A percentile compares a stretch with the other conserved stretches of the same genome.
These are phyloP conservation scores for Encarsia formosa DNA, from an alignment of 2,888 invertebrate genomes.

Conservation along the genomic window DNA sequence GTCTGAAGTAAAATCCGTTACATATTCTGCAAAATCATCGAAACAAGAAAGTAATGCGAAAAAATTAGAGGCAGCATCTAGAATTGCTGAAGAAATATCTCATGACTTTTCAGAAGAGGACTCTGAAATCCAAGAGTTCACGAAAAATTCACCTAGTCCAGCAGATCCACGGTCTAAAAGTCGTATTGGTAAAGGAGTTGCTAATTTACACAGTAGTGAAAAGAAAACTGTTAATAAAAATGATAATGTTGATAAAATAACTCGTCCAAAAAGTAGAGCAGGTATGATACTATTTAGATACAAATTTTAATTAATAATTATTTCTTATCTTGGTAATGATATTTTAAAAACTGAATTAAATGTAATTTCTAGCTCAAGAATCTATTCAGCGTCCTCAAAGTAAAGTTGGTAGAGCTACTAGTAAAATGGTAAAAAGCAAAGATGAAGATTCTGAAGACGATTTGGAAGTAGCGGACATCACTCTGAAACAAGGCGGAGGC, in stretches of 20 bases:
- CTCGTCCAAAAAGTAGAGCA: not conserved
- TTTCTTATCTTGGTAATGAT: too few species aligned
- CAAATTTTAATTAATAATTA: not conserved
- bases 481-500: not conserved
- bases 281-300: too few species aligned
- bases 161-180: constrained; percentile 2
- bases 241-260: not conserved
- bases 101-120: constrained; percentile 20
- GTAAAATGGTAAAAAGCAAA: not conserved
- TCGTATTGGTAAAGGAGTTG: constrained; percentile 3
- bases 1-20: constrained; percentile 1
- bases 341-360: not conserved
- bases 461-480: not conserved
- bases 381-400: not conserved
- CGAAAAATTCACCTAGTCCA: not conserved
- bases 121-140: not conserved
- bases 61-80: constrained; percentile 1
- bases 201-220: not conserved
- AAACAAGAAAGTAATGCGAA: not conserved
- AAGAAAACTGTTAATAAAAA: not conserved
- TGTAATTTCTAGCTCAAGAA: not conserved
- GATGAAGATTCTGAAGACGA: not conserved
- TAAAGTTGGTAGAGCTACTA: not conserved
- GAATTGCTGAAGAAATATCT: not conserved
- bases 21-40: not conserved